These are phyloP conservation scores for Drosophila subpulchrella DNA, from an alignment of 1,140 invertebrate species.

Conservation along the genomic window DNA sequence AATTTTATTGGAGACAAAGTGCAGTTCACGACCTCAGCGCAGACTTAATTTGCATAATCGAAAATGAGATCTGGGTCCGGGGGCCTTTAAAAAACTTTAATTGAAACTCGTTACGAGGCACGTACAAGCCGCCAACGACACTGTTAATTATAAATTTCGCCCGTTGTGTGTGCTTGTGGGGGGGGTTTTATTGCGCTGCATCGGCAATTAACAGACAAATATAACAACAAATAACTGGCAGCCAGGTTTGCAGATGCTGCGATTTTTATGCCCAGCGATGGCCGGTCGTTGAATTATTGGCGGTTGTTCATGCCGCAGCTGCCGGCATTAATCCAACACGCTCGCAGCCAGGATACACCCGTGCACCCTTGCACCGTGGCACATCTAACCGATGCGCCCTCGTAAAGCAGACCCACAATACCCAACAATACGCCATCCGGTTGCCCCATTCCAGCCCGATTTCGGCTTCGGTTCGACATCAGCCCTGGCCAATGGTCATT, in stretches of 20 bases:
- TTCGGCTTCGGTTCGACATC: conserved; percentile 1
- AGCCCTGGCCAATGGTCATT: conserved; percentile 50
- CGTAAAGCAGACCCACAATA: conserved; percentile 66
- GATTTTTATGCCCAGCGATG: conserved; percentile 67
- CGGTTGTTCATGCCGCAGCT: conserved; percentile 68
- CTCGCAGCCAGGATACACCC: conserved; percentile 9
- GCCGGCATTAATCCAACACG: conserved; percentile 66
- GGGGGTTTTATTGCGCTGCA: conserved; percentile 67
- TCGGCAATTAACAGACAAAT: conserved; percentile 74
- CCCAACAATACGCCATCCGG: conserved; percentile 36
- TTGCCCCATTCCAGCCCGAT: conserved; percentile 14
- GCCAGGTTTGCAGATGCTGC: conserved; percentile 62
- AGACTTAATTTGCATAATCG: conserved; percentile 34
- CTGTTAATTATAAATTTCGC: conserved; percentile 63
- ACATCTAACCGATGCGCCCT: conserved; percentile 58
- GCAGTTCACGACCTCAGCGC: background rate
- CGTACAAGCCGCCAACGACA: conserved; percentile 30
- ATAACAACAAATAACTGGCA: conserved; percentile 67
- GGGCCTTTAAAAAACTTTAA: conserved; percentile 46
- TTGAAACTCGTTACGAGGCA: conserved; percentile 45
- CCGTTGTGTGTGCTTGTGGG: conserved; percentile 3
- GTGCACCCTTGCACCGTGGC: background rate
- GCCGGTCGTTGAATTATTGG: conserved; percentile 69
- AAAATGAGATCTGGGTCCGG: conserved; percentile 7
- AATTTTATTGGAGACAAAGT: background rate